phyloP scores from a whole-genome alignment of 2,797 vertebrate species.

The Tadarida brasiliensis region DNA sequence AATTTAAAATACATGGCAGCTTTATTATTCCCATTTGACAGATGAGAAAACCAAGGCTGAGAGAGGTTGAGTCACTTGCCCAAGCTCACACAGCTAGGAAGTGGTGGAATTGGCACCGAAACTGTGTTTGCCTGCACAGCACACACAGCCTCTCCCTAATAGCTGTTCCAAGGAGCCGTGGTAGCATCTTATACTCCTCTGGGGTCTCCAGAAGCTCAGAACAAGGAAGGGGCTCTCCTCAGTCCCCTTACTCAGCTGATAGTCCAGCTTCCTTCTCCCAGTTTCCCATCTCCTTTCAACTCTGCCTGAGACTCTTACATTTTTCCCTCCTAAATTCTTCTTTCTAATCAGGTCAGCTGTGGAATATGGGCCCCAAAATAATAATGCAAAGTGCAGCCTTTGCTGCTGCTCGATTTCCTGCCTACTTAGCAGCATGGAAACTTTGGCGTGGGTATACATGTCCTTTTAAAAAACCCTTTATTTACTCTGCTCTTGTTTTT shows the following conservation, averaged over 20 bases:
- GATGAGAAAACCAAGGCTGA: not conserved
- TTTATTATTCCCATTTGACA: not conserved
- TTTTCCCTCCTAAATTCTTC: not conserved
- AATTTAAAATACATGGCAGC: not conserved
- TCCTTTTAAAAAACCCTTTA: conserved; percentile 12
- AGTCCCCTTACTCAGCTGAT: not conserved
- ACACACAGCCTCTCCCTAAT: not conserved
- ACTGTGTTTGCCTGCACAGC: not conserved
- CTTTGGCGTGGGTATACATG: not conserved
- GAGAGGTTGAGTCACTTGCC: not conserved
- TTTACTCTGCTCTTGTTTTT: conserved; percentile 75
- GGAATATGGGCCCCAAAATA: not conserved
- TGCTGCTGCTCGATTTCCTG: conserved; percentile 9
- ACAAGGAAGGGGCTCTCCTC: not conserved
- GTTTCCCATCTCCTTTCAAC: not conserved
- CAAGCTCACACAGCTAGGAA: not conserved
- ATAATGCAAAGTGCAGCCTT: conserved; percentile 10
- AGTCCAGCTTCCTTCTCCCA: not conserved
- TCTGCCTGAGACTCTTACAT: not conserved
- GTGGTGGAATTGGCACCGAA: not conserved
- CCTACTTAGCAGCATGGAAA: conserved; percentile 61
- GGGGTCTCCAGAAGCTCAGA: not conserved
- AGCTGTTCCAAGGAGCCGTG: not conserved
- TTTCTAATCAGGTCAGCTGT: conserved; percentile 34
- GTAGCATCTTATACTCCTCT: not conserved